Conservation (phyloP, 2,113 vertebrate genomes). For the Bujurquina vittata region DNA sequence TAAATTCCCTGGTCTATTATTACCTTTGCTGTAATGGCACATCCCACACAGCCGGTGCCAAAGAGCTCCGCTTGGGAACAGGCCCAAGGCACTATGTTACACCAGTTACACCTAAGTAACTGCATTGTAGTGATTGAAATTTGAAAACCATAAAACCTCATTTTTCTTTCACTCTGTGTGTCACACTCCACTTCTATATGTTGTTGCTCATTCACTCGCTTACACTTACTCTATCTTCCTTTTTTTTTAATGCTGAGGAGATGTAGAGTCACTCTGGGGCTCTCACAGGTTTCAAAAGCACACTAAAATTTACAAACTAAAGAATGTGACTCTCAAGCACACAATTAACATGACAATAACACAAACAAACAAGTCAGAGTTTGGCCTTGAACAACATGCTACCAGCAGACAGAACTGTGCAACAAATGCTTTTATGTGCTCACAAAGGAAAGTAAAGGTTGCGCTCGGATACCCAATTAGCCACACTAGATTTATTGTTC, state of each 20-base stretch:
- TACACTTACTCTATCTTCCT: background rate
- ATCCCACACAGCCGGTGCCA: conserved; percentile 66
- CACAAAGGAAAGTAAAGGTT: background rate
- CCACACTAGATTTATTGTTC: background rate
- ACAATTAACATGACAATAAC: conserved; percentile 34
- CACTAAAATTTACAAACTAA: conserved; percentile 5
- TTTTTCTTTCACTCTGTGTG: conserved; percentile 31
- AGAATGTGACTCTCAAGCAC: conserved; percentile 15
- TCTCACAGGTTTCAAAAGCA: background rate
- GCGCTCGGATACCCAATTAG: background rate
- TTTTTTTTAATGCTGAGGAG: background rate
- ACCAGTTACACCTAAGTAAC: conserved; percentile 64
- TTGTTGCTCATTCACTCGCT: background rate
- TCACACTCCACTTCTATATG: background rate
- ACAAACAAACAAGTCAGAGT: background rate
- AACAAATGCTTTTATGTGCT: background rate
- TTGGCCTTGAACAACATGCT: conserved; percentile 7
- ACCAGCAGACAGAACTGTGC: background rate
- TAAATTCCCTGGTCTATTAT: conserved; percentile 72
- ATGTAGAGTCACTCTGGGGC: conserved; percentile 30
- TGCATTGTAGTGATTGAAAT: conserved; percentile 62
- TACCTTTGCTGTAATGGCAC: conserved; percentile 74
- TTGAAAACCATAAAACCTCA: conserved; percentile 38
- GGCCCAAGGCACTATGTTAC: conserved; percentile 58
- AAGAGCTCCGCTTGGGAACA: conserved; percentile 60